phyloP scores from a whole-genome alignment of 2,888 invertebrate species.

The Stramonita haemastoma region DNA sequence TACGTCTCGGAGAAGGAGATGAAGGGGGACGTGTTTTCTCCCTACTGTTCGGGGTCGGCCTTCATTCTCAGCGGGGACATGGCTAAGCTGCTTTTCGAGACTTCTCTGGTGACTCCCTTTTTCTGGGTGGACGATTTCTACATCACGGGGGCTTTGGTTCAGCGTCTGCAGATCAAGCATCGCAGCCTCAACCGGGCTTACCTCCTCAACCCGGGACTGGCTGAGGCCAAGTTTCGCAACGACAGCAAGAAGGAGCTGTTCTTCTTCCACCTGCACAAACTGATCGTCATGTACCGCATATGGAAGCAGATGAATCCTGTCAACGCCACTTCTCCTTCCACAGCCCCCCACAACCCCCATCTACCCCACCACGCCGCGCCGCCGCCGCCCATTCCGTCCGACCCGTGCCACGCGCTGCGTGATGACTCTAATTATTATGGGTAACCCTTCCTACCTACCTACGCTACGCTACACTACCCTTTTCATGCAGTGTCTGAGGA shows the following conservation, averaged over 20 bases:
- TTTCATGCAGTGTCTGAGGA: not conserved
- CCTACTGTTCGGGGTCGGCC: slow-evolving; percentile 79
- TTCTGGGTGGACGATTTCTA: slow-evolving; percentile 96
- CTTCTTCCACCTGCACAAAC: slow-evolving; percentile 73
- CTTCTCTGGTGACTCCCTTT: slow-evolving; percentile 83
- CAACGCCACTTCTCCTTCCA: not conserved
- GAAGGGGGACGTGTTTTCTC: slow-evolving; percentile 74
- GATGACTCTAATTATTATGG: not conserved
- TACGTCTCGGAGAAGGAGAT: slow-evolving; percentile 76
- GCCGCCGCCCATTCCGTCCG: not conserved
- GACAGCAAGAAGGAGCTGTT: slow-evolving; percentile 64
- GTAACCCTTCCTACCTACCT: not conserved
- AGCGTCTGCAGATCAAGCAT: slow-evolving; percentile 65
- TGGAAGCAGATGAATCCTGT: slow-evolving; percentile 39
- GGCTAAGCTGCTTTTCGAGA: slow-evolving; percentile 81
- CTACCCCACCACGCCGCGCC: not conserved
- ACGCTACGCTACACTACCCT: not conserved
- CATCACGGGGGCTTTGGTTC: slow-evolving; percentile 87
- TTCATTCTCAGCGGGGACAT: slow-evolving; percentile 83
- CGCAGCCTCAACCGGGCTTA: slow-evolving; percentile 70
- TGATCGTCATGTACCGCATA: slow-evolving; percentile 55
- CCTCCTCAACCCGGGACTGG: slow-evolving; percentile 65
- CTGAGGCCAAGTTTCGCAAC: slow-evolving; percentile 64
- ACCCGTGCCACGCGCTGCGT: not conserved
- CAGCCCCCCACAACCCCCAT: not conserved